These are phyloP conservation scores for Hermaeophaga mercurialis DNA, from an alignment of 2,888 invertebrate genomes.

Conservation along the genomic window DNA sequence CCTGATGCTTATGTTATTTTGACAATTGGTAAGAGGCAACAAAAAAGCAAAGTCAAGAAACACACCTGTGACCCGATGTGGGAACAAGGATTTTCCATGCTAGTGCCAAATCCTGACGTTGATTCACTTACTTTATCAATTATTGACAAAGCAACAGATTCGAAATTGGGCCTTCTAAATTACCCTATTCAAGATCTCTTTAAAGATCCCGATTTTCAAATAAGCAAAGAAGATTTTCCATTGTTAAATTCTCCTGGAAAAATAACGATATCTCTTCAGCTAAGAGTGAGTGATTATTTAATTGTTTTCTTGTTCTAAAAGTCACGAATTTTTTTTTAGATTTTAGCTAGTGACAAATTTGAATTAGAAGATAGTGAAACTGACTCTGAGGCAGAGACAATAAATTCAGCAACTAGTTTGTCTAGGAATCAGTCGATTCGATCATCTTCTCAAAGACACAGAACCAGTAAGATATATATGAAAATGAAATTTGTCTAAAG, in stretches of 20 bases:
- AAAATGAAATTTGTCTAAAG: too few relatives aligned
- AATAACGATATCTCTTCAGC: slow-evolving; percentile 73
- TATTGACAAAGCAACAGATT: slow-evolving; percentile 77
- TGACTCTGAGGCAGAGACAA: slow-evolving; percentile 36
- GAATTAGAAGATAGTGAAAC: slow-evolving; percentile 42
- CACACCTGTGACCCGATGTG: slow-evolving; percentile 87
- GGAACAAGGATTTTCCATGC: slow-evolving; percentile 90
- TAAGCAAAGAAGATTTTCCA: slow-evolving; percentile 75
- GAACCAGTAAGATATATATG: slow-evolving; percentile 22
- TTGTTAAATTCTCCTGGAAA: slow-evolving; percentile 73
- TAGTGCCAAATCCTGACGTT: slow-evolving; percentile 86
- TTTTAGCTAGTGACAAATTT: slow-evolving; percentile 46
- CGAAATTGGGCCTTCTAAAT: slow-evolving; percentile 70
- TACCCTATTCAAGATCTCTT: slow-evolving; percentile 72
- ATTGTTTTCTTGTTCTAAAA: too few relatives aligned
- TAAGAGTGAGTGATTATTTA: slow-evolving; percentile 69
- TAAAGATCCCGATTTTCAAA: slow-evolving; percentile 69
- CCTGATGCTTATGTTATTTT: slow-evolving; percentile 84
- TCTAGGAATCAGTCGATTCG: slow-evolving; percentile 27
- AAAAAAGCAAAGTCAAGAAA: slow-evolving; percentile 72
- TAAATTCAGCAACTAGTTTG: slow-evolving; percentile 13
- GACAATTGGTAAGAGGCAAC: slow-evolving; percentile 73
- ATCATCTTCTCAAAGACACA: slow-evolving; percentile 24
- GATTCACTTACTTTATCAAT: slow-evolving; percentile 83
- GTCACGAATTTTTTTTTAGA: slow-evolving; percentile 38